A percentile compares a stretch with the other conserved stretches of the same genome.
Evolutionary conservation across 2,888 invertebrate genomes (phyloP).

Genomic region (Malthinus seriepunctatus): DNA sequence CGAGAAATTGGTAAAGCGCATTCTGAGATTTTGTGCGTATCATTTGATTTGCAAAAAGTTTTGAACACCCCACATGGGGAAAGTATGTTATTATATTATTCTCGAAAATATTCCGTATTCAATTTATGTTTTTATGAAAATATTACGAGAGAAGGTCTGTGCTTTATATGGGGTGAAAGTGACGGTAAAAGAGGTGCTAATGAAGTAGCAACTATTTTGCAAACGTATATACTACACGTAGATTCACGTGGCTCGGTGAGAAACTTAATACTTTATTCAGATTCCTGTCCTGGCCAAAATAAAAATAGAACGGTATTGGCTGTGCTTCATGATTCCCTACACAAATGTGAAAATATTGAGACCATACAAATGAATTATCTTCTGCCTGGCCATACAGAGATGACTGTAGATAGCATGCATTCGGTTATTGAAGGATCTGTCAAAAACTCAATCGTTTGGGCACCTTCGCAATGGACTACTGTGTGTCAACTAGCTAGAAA

Average conservation of each 20-base stretch:
- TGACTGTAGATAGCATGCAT: conserved; percentile 6
- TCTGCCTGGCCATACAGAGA: conserved; percentile 1
- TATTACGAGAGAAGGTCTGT: conserved; percentile 26
- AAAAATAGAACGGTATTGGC: conserved; percentile 27
- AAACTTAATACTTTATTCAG: conserved; percentile 27
- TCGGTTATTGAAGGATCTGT: conserved; percentile 25
- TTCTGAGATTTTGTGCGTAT: not conserved
- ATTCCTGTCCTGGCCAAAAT: conserved; percentile 17
- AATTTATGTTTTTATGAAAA: conserved; percentile 38
- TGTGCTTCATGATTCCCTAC: conserved; percentile 23
- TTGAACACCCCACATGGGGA: conserved; percentile 32
- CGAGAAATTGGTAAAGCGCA: not conserved
- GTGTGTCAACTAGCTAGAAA: conserved; percentile 31
- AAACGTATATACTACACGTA: conserved; percentile 32
- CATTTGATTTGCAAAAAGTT: conserved; percentile 36
- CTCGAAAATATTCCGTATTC: conserved; percentile 34
- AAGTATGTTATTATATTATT: conserved; percentile 29
- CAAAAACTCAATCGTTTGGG: conserved; percentile 32
- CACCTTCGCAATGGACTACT: conserved; percentile 37
- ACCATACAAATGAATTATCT: not conserved
- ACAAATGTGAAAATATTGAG: not conserved
- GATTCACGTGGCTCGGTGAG: conserved; percentile 24
- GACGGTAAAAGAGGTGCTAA: conserved; percentile 26
- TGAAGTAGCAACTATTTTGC: conserved; percentile 21
- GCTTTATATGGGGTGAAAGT: conserved; percentile 31